Base-by-base conservation (phyloP, 1,140 invertebrate genomes). In the Alviniconcha marisindica region DNA sequence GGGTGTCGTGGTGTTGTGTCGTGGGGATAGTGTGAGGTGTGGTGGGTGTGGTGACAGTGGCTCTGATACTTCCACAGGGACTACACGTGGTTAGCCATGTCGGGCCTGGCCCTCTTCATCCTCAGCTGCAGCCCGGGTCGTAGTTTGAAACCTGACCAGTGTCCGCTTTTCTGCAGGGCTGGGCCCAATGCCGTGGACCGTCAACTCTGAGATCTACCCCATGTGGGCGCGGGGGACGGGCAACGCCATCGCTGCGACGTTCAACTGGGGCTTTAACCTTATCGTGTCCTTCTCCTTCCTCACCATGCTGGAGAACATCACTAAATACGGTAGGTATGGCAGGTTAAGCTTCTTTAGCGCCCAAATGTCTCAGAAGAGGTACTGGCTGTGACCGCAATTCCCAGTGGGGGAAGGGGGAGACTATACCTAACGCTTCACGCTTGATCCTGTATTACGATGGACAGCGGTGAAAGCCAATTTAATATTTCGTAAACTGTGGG, bases 151-250 rank as follows among this genome's bases (percentile, higher is more conserved):
- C 21, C 10, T 12, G 21, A 51, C 18, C 63, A 12, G 14, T 66
- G 63, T 33, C 36, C 28, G 7, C 48, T 51, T 21, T 7, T 51
- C 83, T 88, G 12, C 85, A 94, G 94, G 95, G 44, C 94, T 95
- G 91, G 95, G 95, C 10, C 94, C 95, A 5, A 94, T 95, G 93
- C 95, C 95, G n/a, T 95, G 95, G 95, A 95, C 95, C 5, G 93
- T 95, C 36, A 95, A 95, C 86, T 94, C 95, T 18, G 95, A 95
- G 91, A 95, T 95, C 48, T 95, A 95, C 89, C 95, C 95, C 2
- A 87, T 94, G 31, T 95, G 95, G 95, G 94, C 94, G 12, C 87
- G 95, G 80, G 92, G 94, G 77, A 94, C 94, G 0, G 94, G 94
- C 76, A 94, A 90, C 80, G 92, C 94, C n/a, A 89, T 95, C 2